These are phyloP conservation scores for Numenius arquata DNA, from an alignment of 2,113 vertebrate genomes.

Conservation along the genomic window DNA sequence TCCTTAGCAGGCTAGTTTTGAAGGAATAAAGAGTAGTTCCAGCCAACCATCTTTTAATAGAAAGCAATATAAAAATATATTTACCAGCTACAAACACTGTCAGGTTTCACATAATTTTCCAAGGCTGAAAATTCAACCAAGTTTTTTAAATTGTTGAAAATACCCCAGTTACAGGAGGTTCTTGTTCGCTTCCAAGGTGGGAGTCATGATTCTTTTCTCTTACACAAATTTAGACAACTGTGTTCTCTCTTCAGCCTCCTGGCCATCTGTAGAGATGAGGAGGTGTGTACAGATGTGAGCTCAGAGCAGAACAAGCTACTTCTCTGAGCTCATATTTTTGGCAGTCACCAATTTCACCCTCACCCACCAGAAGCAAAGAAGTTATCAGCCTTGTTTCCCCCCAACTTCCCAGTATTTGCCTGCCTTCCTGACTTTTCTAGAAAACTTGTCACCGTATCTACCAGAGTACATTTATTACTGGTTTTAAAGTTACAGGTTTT, in stretches of 20 bases:
- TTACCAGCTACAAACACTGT: not conserved
- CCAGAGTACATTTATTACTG: not conserved
- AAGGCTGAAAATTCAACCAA: not conserved
- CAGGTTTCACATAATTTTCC: not conserved
- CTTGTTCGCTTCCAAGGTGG: slow-evolving; percentile 36
- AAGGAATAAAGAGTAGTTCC: not conserved
- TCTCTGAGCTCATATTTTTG: slow-evolving; percentile 59
- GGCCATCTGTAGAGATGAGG: slow-evolving; percentile 64
- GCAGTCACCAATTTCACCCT: slow-evolving; percentile 54
- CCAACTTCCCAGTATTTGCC: not conserved
- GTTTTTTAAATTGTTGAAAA: not conserved
- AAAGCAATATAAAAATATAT: not conserved
- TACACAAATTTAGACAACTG: slow-evolving; percentile 59
- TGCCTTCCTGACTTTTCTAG: slow-evolving; percentile 34
- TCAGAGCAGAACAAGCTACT: slow-evolving; percentile 50
- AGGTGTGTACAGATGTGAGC: slow-evolving; percentile 66
- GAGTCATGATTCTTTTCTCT: slow-evolving; percentile 63
- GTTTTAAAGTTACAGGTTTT: not conserved
- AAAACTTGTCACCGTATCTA: slow-evolving; percentile 10
- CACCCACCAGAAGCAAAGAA: slow-evolving; percentile 57
- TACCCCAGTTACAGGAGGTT: slow-evolving; percentile 15
- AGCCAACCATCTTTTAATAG: not conserved
- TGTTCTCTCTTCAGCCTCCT: slow-evolving; percentile 65
- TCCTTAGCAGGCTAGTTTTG: not conserved
- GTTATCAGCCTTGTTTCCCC: slow-evolving; percentile 1